Percentiles rank a stretch among this genome's conserved stretches.
These are phyloP conservation scores for Ecliptopera silaceata DNA, from an alignment of 2,888 invertebrate genomes.

Conservation along the genomic window DNA sequence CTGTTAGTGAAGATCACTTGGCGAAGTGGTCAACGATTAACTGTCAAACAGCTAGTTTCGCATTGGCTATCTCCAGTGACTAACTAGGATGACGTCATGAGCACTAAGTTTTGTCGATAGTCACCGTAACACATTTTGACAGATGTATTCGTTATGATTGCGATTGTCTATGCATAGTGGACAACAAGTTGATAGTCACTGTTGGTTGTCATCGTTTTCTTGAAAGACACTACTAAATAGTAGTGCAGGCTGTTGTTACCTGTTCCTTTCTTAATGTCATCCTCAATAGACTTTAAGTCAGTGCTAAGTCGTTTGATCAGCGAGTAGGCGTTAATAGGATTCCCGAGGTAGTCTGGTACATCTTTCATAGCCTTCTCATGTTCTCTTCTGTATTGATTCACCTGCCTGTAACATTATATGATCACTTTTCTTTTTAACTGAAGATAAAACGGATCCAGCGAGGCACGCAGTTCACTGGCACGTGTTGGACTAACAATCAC, in stretches of 20 bases:
- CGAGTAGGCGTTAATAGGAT: slow-evolving; percentile 97
- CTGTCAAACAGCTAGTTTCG: neutral
- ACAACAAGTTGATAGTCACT: too few species aligned
- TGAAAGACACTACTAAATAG: too few species aligned
- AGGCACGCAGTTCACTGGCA: too few species aligned
- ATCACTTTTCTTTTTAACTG: too few species aligned
- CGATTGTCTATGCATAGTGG: too few species aligned
- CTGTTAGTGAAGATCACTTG: neutral
- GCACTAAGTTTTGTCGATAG: neutral
- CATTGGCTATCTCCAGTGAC: neutral
- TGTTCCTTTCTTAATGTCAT: slow-evolving; percentile 85
- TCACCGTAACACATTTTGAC: too few species aligned
- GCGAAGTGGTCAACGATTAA: neutral
- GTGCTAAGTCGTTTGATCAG: slow-evolving; percentile 96
- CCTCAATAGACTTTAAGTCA: slow-evolving; percentile 94
- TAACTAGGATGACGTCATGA: neutral
- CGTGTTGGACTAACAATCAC: too few species aligned
- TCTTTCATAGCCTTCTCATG: slow-evolving; percentile 91
- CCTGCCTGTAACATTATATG: slow-evolving; percentile 80
- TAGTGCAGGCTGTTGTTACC: slow-evolving; percentile 46
- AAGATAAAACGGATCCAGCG: too few species aligned
- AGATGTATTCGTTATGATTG: too few species aligned
- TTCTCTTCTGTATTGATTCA: slow-evolving; percentile 88
- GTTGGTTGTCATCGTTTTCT: too few species aligned
- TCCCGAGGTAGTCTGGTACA: slow-evolving; percentile 91